These are phyloP conservation scores for Centrocercus urophasianus DNA, from an alignment of 2,113 vertebrate genomes.

Conservation along the genomic window DNA sequence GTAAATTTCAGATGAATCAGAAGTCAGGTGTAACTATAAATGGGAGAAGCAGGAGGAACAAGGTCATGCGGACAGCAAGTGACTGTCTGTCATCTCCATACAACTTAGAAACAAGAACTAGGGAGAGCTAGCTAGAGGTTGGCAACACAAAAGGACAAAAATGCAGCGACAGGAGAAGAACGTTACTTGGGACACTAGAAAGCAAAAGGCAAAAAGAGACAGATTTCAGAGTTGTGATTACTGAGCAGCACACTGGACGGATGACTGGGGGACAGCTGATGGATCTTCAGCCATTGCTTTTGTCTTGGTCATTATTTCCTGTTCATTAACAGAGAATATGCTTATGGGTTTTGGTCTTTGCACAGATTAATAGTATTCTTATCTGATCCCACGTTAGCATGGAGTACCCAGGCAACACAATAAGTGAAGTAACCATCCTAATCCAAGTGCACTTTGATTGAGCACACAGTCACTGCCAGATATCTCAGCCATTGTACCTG, in stretches of 20 bases:
- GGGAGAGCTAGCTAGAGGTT: not conserved
- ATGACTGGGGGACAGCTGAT: not conserved
- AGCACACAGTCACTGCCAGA: not conserved
- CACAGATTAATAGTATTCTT: not conserved
- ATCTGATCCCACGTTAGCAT: not conserved
- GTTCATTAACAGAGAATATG: not conserved
- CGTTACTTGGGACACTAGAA: not conserved
- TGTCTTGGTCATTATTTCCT: not conserved
- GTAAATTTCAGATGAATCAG: not conserved
- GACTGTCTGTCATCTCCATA: not conserved
- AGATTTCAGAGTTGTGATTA: not conserved
- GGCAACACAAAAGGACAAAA: not conserved
- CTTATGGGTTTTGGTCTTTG: not conserved
- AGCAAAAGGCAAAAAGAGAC: not conserved
- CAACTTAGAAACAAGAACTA: not conserved
- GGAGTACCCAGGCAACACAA: not conserved
- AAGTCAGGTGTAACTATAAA: not conserved
- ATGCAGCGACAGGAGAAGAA: not conserved
- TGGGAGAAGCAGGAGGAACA: not conserved
- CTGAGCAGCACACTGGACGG: not conserved
- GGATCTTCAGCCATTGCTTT: not conserved
- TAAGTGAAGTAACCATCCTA: not conserved
- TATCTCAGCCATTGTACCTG: not conserved
- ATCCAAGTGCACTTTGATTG: not conserved
- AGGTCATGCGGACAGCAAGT: fast-evolving